These are phyloP conservation scores for Erethizon dorsatum DNA, from an alignment of 2,797 vertebrate species.

Conservation along the genomic window DNA sequence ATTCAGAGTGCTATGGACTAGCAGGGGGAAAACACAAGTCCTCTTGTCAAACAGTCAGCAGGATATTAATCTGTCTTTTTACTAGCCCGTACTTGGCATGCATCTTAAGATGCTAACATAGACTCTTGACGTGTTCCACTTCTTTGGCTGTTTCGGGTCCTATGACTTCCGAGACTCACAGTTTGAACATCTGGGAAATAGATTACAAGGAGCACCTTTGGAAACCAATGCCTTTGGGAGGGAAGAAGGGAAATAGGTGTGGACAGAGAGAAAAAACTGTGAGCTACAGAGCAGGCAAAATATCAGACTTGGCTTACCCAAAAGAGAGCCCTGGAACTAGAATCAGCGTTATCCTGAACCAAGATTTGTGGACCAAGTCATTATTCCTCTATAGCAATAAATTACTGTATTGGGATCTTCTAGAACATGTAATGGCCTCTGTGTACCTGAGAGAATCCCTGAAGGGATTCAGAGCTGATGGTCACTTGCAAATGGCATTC, in stretches of 20 bases:
- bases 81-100: not conserved
- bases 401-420: not conserved
- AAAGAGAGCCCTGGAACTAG: not conserved
- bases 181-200: not conserved
- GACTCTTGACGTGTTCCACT: not conserved
- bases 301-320: not conserved
- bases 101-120: not conserved
- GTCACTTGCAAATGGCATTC: not conserved
- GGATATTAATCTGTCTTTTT: not conserved
- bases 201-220: not conserved
- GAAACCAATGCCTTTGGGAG: not conserved
- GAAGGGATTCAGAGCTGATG: not conserved
- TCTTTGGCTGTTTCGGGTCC: not conserved
- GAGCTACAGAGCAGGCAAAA: not conserved
- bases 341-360: not conserved
- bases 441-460: not conserved
- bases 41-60: not conserved
- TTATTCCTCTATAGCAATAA: not conserved
- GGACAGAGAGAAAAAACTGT: not conserved
- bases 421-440: not conserved
- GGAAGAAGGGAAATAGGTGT: not conserved
- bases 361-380: not conserved
- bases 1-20: not conserved
- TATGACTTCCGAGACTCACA: not conserved
- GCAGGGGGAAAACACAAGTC: not conserved